Evolutionary conservation across 2,797 vertebrate genomes (phyloP).

Genomic region (Gorsachius magnificus): DNA sequence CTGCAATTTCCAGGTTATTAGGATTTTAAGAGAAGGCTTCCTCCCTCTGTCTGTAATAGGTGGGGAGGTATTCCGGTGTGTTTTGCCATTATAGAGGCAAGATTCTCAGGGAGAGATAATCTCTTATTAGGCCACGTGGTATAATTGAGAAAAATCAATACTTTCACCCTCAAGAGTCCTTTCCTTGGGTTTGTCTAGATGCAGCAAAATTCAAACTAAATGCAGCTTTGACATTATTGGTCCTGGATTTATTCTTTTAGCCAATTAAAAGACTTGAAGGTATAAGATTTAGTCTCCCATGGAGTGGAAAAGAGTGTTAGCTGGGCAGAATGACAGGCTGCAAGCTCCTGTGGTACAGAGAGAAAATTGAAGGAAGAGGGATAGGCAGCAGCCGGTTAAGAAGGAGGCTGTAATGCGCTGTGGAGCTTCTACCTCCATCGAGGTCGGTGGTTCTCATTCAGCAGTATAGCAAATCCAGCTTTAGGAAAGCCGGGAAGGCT

Average conservation of each 20-base stretch:
- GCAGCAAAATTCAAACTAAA: not conserved
- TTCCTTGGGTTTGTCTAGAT: not conserved
- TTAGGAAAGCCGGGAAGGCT: not conserved
- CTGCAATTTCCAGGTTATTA: not conserved
- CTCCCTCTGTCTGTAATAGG: not conserved
- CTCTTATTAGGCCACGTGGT: not conserved
- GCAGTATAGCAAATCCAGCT: not conserved
- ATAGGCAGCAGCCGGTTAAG: not conserved
- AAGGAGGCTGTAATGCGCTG: not conserved
- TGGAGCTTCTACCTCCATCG: not conserved
- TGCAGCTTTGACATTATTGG: not conserved
- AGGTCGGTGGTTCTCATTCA: not conserved
- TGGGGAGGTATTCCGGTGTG: not conserved
- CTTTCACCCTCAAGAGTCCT: not conserved
- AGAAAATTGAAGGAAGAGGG: not conserved
- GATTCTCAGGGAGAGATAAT: not conserved
- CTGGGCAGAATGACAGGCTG: not conserved
- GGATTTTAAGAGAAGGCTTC: not conserved
- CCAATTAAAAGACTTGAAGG: not conserved
- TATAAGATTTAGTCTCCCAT: not conserved
- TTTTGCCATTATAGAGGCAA: not conserved
- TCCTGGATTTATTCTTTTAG: not conserved
- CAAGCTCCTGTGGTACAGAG: not conserved
- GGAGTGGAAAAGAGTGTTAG: not conserved
- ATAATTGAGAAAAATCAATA: constrained; percentile 14